Base-by-base conservation (phyloP, 2,888 invertebrate genomes). In the Pachymerium ferrugineum region DNA sequence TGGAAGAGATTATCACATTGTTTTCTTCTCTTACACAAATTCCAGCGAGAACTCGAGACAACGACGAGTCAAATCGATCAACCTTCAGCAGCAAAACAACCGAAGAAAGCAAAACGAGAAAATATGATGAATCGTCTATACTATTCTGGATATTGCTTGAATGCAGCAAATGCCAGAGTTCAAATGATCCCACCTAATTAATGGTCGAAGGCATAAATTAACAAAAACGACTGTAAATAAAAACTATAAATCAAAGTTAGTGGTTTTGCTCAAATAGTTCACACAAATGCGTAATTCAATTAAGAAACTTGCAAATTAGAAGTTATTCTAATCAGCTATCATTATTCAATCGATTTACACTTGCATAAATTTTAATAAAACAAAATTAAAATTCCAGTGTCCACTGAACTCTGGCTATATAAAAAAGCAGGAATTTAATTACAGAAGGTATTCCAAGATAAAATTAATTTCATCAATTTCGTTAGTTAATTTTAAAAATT, bases 1-100 rank as follows among this genome's bases (percentile, higher is more conserved):
- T 62, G 62, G 62, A 62, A 62, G 25, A 62, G 25, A 62, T 62
- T 62, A 62, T 62, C 62, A 62, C 62, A 62, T 62, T 62, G 62
- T 62, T 62, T 62, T 62, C 62, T 62, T 62, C 62, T 28, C 28
- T 0, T 3, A 28, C 62, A 62, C 25, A 62, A 62, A 62, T 25
- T 62, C 28, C 62, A 62, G 62, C 12, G 62, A 62, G 62, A 62
- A 28, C 62, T 62, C 62, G 28, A 22, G 25, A 62, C 38, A 62
- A 62, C 28, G 25, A 62, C 62, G 28, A 62, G 62, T 62, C 62
- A 62, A 28, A 62, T 62, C 62, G 62, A 62, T 62, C 62, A 62
- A 62, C 62, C 62, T 28, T 3, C 25, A 22, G 28, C 62, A 62
- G 4, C 25, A 62, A 62, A 62, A 62, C 62, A 62, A n/a, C 16